These are phyloP conservation scores for Agrochola lota DNA, from an alignment of 2,888 invertebrate genomes.

Conservation along the genomic window DNA sequence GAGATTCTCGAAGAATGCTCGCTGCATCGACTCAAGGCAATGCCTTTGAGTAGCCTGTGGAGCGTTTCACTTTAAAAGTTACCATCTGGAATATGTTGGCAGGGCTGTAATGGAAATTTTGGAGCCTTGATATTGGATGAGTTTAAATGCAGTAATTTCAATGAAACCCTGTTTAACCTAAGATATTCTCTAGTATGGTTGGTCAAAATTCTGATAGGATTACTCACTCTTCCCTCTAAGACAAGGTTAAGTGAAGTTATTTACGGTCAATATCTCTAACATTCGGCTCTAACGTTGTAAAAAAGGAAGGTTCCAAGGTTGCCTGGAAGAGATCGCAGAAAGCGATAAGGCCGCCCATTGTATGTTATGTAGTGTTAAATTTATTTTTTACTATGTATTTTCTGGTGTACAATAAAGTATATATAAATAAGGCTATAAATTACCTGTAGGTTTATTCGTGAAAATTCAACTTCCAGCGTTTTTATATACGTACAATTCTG, in stretches of 20 bases:
- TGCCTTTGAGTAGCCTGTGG: conserved; percentile 42
- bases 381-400: too few species aligned
- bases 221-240: not conserved
- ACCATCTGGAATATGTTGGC: conserved; percentile 9
- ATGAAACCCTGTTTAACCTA: not conserved
- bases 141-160: not conserved
- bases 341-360: too few species aligned
- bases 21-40: conserved; percentile 12
- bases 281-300: not conserved
- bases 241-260: not conserved
- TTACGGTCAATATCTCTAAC: not conserved
- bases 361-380: too few species aligned
- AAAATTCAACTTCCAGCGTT: too few species aligned
- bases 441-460: too few species aligned
- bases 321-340: too few species aligned
- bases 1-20: conserved; percentile 43
- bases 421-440: too few species aligned
- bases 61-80: conserved; percentile 46
- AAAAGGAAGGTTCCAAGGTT: too few species aligned
- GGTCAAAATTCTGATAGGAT: not conserved
- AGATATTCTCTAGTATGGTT: not conserved
- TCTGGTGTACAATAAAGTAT: too few species aligned
- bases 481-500: too few species aligned
- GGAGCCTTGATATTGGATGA: not conserved
- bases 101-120: conserved; percentile 26